phyloP scores from a whole-genome alignment of 1,140 invertebrate genomes.

The Drosophila rhopaloa region DNA sequence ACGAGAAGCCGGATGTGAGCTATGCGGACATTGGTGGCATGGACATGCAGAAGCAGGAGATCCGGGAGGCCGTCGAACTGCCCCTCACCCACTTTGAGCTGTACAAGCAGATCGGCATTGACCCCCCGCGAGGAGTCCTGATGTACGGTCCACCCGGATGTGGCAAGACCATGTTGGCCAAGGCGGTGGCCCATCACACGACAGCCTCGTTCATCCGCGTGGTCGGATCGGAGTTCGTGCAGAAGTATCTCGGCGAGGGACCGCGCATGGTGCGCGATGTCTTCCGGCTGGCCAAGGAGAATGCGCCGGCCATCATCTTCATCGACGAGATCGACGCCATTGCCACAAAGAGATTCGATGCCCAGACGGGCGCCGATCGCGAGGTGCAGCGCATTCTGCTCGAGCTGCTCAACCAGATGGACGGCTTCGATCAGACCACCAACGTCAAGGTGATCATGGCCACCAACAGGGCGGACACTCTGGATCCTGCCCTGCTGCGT shows the following conservation, averaged over 20 bases:
- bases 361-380: slow-evolving; percentile 99
- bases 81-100: slow-evolving; percentile 99
- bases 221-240: slow-evolving; percentile 99
- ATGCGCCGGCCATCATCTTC: slow-evolving; percentile 99
- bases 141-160: slow-evolving; percentile 99
- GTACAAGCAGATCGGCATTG: slow-evolving; percentile 98
- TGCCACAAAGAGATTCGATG: slow-evolving; percentile 99
- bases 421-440: slow-evolving; percentile 99
- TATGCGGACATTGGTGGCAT: slow-evolving; percentile 99
- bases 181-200: slow-evolving; percentile 99
- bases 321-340: slow-evolving; percentile 99
- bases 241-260: slow-evolving; percentile 99
- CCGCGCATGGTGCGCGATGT: slow-evolving; percentile 99
- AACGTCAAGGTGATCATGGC: slow-evolving; percentile 99
- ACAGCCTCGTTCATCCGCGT: slow-evolving; percentile 99
- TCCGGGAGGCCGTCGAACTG: slow-evolving; percentile 98
- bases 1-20: slow-evolving; percentile 99
- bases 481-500: slow-evolving; percentile 98
- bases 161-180: slow-evolving; percentile 98
- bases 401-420: slow-evolving; percentile 99
- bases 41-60: slow-evolving; percentile 99
- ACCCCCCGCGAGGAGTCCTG: slow-evolving; percentile 98
- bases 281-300: slow-evolving; percentile 99
- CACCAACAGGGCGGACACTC: slow-evolving; percentile 97
- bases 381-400: slow-evolving; percentile 99